These are phyloP conservation scores for Spongilla lacustris DNA, from an alignment of 37 sponge, comb jelly and placozoan species.

Conservation along the genomic window DNA sequence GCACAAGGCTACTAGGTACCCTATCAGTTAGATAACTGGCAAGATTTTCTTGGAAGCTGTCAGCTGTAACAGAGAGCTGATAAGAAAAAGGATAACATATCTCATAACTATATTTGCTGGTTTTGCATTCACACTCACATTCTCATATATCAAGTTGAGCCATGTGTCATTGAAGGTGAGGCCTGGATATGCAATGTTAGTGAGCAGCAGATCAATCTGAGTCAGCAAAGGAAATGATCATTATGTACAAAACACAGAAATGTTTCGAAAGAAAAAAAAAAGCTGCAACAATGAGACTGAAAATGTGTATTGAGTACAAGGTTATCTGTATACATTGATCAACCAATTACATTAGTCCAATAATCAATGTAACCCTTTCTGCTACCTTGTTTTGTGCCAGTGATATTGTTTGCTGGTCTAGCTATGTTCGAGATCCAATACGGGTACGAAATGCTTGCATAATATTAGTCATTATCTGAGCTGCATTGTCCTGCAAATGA, in stretches of 20 bases:
- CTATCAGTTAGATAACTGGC: not conserved
- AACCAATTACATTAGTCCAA: conserved; percentile 8
- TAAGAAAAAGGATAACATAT: not conserved
- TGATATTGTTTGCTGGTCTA: conserved; percentile 26
- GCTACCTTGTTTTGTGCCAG: conserved; percentile 30
- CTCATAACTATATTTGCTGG: no score
- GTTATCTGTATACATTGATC: no score
- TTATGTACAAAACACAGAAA: no score
- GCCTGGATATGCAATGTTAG: not conserved
- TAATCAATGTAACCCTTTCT: not conserved
- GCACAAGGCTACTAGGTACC: not conserved
- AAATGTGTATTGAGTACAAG: no score
- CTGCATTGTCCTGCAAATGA: not conserved
- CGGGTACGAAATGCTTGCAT: conserved; percentile 35
- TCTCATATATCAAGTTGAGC: not conserved
- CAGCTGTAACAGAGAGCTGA: not conserved
- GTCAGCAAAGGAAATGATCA: no score
- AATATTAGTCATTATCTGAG: conserved; percentile 18
- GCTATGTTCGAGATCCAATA: conserved; percentile 12
- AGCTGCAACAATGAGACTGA: no score
- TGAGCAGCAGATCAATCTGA: not conserved
- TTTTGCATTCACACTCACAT: not conserved
- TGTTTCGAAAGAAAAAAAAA: no score
- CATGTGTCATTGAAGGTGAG: not conserved
- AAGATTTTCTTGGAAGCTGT: not conserved